These are phyloP conservation scores for Ornithorhynchus anatinus DNA, from an alignment of 2,113 vertebrate species.

Conservation along the genomic window DNA sequence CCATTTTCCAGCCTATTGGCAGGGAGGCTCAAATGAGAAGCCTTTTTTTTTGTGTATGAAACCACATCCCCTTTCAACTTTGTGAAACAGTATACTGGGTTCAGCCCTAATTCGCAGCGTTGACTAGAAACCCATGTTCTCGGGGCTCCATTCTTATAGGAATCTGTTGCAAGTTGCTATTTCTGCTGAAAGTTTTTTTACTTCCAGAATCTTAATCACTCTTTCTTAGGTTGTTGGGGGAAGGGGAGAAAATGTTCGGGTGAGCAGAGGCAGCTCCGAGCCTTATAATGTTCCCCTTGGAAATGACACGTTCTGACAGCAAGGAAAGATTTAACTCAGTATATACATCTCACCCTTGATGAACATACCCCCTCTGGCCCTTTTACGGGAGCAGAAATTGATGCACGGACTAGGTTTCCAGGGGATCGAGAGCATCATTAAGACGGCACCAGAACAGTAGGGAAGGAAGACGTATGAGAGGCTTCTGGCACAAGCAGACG, in stretches of 20 bases:
- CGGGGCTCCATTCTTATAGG: neutral
- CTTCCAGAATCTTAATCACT: neutral
- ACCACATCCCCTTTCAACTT: neutral
- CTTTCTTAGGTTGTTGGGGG: no score
- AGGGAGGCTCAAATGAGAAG: neutral
- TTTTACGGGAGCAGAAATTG: neutral
- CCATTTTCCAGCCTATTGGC: neutral
- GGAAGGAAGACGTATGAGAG: neutral
- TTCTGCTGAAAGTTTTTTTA: fast-evolving
- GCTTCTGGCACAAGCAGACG: neutral
- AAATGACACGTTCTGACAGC: no score
- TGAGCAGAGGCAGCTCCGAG: neutral
- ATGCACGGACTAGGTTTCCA: fast-evolving
- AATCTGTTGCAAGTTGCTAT: fast-evolving
- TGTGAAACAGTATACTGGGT: neutral
- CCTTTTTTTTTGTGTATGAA: fast-evolving
- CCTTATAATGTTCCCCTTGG: neutral
- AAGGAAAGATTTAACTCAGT: neutral
- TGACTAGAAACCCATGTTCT: fast-evolving
- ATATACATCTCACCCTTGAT: neutral
- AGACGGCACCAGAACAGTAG: neutral
- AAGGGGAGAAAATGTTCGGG: fast-evolving
- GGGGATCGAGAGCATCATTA: neutral
- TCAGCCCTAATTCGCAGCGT: fast-evolving
- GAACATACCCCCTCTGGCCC: neutral